phyloP scores from a whole-genome alignment of 2,888 invertebrate genomes.

The Pollenia griseotomentosa region DNA sequence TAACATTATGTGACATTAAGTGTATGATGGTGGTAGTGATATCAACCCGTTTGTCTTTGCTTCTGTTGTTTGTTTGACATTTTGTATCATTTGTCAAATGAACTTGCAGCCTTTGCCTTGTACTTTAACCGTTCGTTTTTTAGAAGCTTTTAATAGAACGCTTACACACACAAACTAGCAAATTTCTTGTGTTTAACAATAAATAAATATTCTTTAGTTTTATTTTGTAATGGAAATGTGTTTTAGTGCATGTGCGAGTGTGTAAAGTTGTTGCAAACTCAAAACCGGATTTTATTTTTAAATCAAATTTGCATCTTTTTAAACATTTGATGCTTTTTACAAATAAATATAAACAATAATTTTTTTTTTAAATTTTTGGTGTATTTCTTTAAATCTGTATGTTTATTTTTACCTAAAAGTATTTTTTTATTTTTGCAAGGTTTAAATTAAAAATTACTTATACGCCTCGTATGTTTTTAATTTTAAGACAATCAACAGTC shows the following conservation, averaged over 20 bases:
- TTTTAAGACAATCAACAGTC: background rate
- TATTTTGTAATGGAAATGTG: background rate
- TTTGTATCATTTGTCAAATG: slow-evolving; percentile 70
- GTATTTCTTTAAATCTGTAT: background rate
- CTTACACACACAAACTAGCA: background rate
- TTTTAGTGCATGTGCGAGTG: slow-evolving; percentile 20
- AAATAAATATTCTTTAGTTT: background rate
- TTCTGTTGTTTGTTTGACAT: slow-evolving; percentile 47
- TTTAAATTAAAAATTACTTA: slow-evolving; percentile 36
- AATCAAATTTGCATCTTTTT: slow-evolving; percentile 74
- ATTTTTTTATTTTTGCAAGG: slow-evolving; percentile 18
- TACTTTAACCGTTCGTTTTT: slow-evolving; percentile 27
- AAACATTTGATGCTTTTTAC: slow-evolving; percentile 4
- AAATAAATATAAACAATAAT: background rate
- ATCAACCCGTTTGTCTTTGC: slow-evolving; percentile 3
- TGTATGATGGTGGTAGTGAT: background rate
- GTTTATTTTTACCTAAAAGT: slow-evolving; percentile 18
- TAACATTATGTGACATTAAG: background rate
- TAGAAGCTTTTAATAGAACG: slow-evolving; percentile 7
- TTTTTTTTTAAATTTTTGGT: background rate
- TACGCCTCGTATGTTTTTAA: slow-evolving; percentile 6
- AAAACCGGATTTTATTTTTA: slow-evolving; percentile 39
- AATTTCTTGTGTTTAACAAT: background rate
- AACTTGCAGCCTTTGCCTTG: slow-evolving; percentile 59
- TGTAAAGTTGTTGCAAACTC: slow-evolving; percentile 19